Evolutionary conservation across 1,140 invertebrate species (phyloP), one percentile per base, ranked within the genome.

Genomic region (Pseudomyrmex gracilis): DNA sequence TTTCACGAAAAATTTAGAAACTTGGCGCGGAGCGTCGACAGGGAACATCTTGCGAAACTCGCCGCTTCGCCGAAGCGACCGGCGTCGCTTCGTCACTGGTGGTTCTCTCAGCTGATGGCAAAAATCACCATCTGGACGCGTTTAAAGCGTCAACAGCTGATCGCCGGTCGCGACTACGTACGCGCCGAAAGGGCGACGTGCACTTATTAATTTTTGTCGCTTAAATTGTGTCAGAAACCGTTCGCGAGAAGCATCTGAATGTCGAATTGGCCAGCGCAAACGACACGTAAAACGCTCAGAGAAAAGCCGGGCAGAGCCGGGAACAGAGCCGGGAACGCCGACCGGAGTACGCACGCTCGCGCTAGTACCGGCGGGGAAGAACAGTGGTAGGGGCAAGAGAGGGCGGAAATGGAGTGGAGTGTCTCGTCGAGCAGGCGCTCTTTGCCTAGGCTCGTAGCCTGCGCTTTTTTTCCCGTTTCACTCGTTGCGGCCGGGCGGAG

Each of bases 391-490:
- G 17, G 61, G n/a, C 0, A 13, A 34, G 5, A 10, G 8, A n/a
- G 20, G 24, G 43, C 0, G 58, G 17, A 0, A 82, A 10, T 3
- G 66, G 80, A 88, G 87, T 87, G 89, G 87, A 91, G 73, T 24
- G 68, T 91, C 88, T 90, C 20, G 74, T 70, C 78, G 82, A 77
- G 87, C 82, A 34, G 68, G 87, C 66, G 84, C 66, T 68, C 89
- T 87, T 88, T 88, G 89, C 80, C 85, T 88, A 87, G 89, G 87
- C 89, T 86, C 87, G 78, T 82, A 80, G 90, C 84, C 86, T 84
- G 87, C 82, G 84, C 90, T 91, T 92, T 92, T 34, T 92, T 93
- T 90, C 90, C 90, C 87, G 86, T 88, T 85, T 68, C 85, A 87
- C 84, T 90, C 89, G 89, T 90, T 90, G 90, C 91, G 34, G 34